Conservation (phyloP, 2,797 vertebrate genomes). For the Hemibagrus guttatus region DNA sequence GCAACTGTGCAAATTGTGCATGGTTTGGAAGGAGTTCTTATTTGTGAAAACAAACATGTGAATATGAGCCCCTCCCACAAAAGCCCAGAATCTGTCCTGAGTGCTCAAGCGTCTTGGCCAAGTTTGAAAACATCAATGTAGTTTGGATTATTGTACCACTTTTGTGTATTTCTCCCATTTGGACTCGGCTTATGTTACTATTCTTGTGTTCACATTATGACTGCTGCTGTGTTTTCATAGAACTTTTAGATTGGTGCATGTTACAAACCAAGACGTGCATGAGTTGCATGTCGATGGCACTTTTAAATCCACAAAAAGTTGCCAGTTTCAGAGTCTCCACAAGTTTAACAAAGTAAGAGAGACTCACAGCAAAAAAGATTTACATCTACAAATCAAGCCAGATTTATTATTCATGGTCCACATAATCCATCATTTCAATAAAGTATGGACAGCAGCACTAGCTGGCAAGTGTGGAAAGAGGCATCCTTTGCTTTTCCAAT, state of each 20-base stretch:
- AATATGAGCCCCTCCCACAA: background rate
- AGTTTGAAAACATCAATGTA: background rate
- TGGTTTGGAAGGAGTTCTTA: background rate
- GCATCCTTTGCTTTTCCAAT: constrained; percentile 53
- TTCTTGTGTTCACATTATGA: background rate
- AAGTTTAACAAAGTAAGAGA: constrained; percentile 29
- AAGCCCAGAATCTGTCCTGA: background rate
- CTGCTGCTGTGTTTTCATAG: background rate
- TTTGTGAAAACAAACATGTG: background rate
- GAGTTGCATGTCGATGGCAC: background rate
- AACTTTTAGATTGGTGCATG: background rate
- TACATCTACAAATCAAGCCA: constrained; percentile 36
- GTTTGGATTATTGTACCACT: background rate
- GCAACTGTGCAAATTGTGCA: background rate
- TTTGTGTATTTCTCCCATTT: background rate
- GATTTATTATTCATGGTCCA: constrained; percentile 46
- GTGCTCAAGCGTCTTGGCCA: background rate
- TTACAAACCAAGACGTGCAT: background rate
- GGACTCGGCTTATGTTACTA: background rate
- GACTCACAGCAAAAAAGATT: constrained; percentile 38
- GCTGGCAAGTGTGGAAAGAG: constrained; percentile 26
- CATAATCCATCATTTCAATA: constrained; percentile 47
- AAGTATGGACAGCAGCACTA: constrained; percentile 35
- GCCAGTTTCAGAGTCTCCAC: constrained; percentile 28
- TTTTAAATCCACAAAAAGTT: background rate